Percentiles rank a stretch among this genome's conserved stretches.
These are phyloP conservation scores for Pterostichus niger DNA, from an alignment of 2,888 invertebrate species.

Conservation along the genomic window DNA sequence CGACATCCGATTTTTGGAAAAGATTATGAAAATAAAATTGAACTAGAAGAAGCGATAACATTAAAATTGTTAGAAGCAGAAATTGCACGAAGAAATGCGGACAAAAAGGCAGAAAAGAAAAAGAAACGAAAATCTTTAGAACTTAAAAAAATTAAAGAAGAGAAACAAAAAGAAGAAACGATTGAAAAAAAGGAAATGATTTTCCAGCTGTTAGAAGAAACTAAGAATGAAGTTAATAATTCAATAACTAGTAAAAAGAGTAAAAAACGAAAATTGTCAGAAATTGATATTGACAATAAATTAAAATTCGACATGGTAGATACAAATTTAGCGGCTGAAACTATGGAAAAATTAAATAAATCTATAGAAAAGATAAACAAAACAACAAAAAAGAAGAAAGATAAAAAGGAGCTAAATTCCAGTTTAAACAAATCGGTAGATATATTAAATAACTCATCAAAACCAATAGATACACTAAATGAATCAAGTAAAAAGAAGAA, in stretches of 20 bases:
- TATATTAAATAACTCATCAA: neutral
- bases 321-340: slow-evolving; percentile 9
- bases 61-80: slow-evolving; percentile 68
- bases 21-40: slow-evolving; percentile 71
- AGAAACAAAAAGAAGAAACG: slow-evolving; percentile 33
- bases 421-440: neutral
- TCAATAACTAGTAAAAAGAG: slow-evolving; percentile 58
- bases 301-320: slow-evolving; percentile 11
- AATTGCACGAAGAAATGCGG: slow-evolving; percentile 33
- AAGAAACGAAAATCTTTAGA: slow-evolving; percentile 57
- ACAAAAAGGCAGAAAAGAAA: slow-evolving; percentile 64
- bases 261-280: slow-evolving; percentile 58
- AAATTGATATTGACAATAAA: slow-evolving; percentile 28
- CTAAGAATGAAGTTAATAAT: slow-evolving; percentile 11
- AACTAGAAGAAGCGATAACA: slow-evolving; percentile 70
- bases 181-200: slow-evolving; percentile 68
- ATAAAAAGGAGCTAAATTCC: neutral
- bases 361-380: slow-evolving; percentile 14
- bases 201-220: slow-evolving; percentile 66
- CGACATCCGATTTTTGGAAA: slow-evolving; percentile 73
- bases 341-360: slow-evolving; percentile 32
- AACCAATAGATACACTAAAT: slow-evolving; percentile 19
- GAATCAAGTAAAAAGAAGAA: slow-evolving; percentile 22
- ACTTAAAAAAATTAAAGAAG: slow-evolving; percentile 18
- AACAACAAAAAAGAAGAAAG: slow-evolving; percentile 23